These are phyloP conservation scores for Leptopilina clavipes DNA, from an alignment of 1,140 invertebrate species.

Conservation along the genomic window DNA sequence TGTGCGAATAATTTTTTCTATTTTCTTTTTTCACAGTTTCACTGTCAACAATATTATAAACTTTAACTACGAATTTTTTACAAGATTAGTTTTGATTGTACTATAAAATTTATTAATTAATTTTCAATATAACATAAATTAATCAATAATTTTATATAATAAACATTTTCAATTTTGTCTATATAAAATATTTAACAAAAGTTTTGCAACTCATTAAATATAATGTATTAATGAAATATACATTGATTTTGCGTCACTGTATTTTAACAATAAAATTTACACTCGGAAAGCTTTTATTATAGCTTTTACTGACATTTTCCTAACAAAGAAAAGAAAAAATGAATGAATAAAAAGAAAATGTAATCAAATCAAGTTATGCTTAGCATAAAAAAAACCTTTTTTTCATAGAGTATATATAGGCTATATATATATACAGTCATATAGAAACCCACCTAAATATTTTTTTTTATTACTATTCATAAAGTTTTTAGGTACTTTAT, in stretches of 20 bases:
- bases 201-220: too few relatives aligned
- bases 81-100: slow-evolving; percentile 1
- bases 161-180: too few relatives aligned
- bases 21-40: background rate
- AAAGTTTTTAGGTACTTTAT: background rate
- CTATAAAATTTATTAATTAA: background rate
- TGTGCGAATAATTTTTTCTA: background rate
- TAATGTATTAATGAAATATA: too few relatives aligned
- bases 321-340: too few relatives aligned
- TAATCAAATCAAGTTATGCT: background rate
- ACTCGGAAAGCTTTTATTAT: too few relatives aligned
- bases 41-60: slow-evolving; percentile 7
- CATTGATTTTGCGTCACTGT: too few relatives aligned
- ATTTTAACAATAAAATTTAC: too few relatives aligned
- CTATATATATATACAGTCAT: background rate
- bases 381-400: background rate
- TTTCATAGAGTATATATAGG: too few relatives aligned
- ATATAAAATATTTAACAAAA: too few relatives aligned
- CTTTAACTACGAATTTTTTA: slow-evolving; percentile 13
- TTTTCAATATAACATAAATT: background rate
- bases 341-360: background rate
- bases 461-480: background rate
- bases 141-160: background rate
- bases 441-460: background rate
- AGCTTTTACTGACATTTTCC: too few relatives aligned